These are phyloP conservation scores for Maniola hyperantus DNA, from an alignment of 2,888 invertebrate species.

Conservation along the genomic window DNA sequence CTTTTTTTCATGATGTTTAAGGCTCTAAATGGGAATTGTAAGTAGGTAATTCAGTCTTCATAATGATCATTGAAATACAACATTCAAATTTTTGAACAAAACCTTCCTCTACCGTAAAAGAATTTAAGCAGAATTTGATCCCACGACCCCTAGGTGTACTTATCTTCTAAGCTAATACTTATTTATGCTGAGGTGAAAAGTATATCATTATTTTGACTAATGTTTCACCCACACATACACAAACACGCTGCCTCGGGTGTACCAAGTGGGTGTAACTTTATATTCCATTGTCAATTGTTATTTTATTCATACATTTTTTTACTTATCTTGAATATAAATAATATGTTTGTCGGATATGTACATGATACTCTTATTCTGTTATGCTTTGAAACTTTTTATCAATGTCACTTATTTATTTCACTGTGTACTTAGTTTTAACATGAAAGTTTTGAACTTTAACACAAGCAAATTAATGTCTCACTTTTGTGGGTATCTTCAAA, in stretches of 20 bases:
- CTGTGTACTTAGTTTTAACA: neutral
- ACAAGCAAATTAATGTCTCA: no score
- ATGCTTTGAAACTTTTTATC: slow-evolving; percentile 12
- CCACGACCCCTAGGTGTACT: neutral
- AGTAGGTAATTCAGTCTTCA: no score
- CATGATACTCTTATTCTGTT: slow-evolving; percentile 3
- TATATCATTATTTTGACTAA: slow-evolving; percentile 21
- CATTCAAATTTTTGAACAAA: neutral
- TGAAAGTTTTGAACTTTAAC: neutral
- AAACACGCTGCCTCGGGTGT: slow-evolving; percentile 14
- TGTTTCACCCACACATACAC: slow-evolving; percentile 17
- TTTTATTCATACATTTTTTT: slow-evolving; percentile 29
- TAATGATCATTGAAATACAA: no score
- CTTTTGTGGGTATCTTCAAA: no score
- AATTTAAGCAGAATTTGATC: neutral
- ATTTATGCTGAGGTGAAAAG: slow-evolving; percentile 12
- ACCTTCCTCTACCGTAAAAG: neutral
- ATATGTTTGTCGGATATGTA: slow-evolving; percentile 17
- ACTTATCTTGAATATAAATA: slow-evolving; percentile 27
- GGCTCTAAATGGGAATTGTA: no score
- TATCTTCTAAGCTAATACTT: neutral
- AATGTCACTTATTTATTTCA: slow-evolving; percentile 12
- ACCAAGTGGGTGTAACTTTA: slow-evolving; percentile 29
- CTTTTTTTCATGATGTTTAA: no score
- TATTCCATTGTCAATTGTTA: slow-evolving; percentile 30